Base-by-base conservation (phyloP, 1,140 invertebrate genomes). In the Aleiodes sp. region DNA sequence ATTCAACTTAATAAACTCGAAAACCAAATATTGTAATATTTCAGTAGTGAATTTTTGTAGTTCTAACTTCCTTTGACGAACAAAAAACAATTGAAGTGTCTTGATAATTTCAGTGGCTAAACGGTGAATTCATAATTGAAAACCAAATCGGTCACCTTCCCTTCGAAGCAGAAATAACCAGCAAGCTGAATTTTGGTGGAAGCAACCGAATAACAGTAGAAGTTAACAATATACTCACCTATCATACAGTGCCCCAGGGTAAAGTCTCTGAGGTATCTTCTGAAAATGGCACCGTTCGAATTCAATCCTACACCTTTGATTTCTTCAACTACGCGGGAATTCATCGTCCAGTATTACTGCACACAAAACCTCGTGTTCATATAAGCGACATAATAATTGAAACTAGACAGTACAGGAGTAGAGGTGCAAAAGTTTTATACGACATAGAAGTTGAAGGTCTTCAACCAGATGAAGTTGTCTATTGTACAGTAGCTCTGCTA, bases 261-360 rank as follows among this genome's bases (percentile, higher is more conserved):
- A 87, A 81, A 68, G 84, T 94, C 19, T 82, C 87, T 6, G 88
- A 91, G 71, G 82, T 91, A 73, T 73, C 82, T 70, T 88, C 88
- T 84, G 92, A 94, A 77, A 89, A 89, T 66, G 87, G 89, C 24
- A 89, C 88, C 2, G 89, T 90, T 62, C 91, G 92, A 73, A 85
- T 91, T 39, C 94, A 97, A 79, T 88, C 89, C 26, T 94, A 96
- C 67, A 92, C 92, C 14, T 98, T 99, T 84, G 98, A 99, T 81
- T 99, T 99, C 84, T 98, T 98, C 87, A 98, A 99, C 83, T 99
- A 99, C 85, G 97, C 97, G 8, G 98, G 98, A 3, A 98, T 99
- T 62, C 95, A 99, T 66, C 85, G 85, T 65, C 90, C 94, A 39
- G 96, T 99, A 21, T 89, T 92, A 75, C 78, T 99, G 7, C 96